phyloP scores from a whole-genome alignment of 2,888 invertebrate species.

The Diachrysia chrysitis region DNA sequence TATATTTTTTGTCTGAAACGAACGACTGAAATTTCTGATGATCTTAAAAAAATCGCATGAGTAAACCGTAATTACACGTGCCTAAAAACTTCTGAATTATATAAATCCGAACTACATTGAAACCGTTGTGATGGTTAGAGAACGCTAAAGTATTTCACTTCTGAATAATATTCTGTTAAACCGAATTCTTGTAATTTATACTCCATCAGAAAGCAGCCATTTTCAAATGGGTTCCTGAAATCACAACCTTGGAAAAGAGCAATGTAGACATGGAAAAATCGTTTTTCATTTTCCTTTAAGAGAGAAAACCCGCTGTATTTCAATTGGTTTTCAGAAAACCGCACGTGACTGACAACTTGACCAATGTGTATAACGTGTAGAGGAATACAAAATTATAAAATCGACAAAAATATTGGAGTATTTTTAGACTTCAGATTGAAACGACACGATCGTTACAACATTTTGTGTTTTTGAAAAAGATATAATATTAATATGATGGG shows the following conservation, averaged over 20 bases:
- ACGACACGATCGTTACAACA: no score
- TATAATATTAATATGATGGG: no score
- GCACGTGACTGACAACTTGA: slow-evolving; percentile 2
- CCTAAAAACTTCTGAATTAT: no score
- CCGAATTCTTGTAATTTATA: background rate
- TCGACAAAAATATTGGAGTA: background rate
- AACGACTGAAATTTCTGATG: no score
- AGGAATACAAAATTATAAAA: background rate
- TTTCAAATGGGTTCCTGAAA: background rate
- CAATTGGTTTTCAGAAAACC: background rate
- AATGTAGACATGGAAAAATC: background rate
- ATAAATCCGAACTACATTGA: background rate
- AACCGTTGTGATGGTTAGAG: no score
- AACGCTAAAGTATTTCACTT: background rate
- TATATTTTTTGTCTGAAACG: no score
- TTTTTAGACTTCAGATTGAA: no score
- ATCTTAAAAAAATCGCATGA: no score
- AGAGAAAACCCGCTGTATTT: background rate
- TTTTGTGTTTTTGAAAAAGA: no score
- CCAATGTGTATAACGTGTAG: slow-evolving; percentile 1
- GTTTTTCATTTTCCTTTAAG: background rate
- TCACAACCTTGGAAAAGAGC: background rate
- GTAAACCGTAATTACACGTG: no score
- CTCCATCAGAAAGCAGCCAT: slow-evolving; percentile 5
- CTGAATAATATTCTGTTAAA: background rate